Conservation (phyloP, 2,888 invertebrate species). For the Drymonia ruficornis region DNA sequence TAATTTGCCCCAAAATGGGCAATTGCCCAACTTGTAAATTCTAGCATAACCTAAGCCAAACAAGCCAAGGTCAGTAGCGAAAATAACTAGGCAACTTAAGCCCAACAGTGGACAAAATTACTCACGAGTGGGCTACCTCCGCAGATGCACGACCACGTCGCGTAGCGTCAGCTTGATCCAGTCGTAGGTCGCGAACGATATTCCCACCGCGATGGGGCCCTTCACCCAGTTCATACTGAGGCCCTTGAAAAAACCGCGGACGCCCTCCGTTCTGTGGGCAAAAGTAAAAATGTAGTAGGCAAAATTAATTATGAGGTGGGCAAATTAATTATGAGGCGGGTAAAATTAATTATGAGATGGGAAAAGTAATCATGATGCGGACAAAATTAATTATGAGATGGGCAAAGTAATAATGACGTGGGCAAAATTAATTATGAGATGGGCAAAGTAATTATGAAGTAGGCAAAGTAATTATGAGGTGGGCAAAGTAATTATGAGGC, state of each 20-base stretch:
- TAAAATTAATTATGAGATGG: too few species aligned
- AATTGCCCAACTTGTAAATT: too few species aligned
- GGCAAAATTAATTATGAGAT: too few species aligned
- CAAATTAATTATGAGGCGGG: too few species aligned
- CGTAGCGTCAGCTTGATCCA: constrained; percentile 87
- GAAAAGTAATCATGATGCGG: too few species aligned
- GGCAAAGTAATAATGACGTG: too few species aligned
- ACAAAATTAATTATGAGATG: too few species aligned
- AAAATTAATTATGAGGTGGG: not conserved
- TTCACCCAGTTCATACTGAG: constrained; percentile 99
- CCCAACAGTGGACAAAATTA: not conserved
- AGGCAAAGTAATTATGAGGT: too few species aligned
- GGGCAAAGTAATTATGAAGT: too few species aligned
- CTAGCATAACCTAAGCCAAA: too few species aligned
- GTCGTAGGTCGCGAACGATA: constrained; percentile 98
- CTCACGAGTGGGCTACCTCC: constrained; percentile 32
- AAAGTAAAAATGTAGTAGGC: not conserved
- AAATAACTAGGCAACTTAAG: not conserved
- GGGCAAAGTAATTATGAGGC: too few species aligned
- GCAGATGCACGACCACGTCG: constrained; percentile 48
- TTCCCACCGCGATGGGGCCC: constrained; percentile 95
- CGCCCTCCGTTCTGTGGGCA: constrained; percentile 91
- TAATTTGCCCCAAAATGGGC: too few species aligned
- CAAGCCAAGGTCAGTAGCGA: not conserved
- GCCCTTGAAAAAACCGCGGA: constrained; percentile 97